A percentile compares a stretch with the other conserved stretches of the same genome.
phyloP scores from a whole-genome alignment of 1,140 invertebrate genomes.

The Geopemphigus sp. region DNA sequence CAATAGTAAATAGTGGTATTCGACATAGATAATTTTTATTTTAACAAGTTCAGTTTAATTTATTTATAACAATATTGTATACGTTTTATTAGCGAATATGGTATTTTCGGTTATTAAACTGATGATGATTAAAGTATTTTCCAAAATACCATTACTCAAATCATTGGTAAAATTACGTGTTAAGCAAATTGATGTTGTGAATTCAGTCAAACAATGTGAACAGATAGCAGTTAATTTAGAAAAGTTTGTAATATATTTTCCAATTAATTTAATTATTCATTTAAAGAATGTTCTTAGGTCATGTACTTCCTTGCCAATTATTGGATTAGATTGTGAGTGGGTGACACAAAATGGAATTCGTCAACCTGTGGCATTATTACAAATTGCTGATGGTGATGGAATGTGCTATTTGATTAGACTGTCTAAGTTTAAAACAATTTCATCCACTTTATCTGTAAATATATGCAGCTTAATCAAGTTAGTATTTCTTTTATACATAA shows the following conservation, averaged over 20 bases:
- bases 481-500: neutral
- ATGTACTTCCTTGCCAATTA: constrained; percentile 27
- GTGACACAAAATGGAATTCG: constrained; percentile 59
- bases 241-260: constrained; percentile 3
- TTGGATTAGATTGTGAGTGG: constrained; percentile 75
- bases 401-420: constrained; percentile 65
- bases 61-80: too few relatives aligned
- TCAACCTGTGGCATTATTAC: constrained; percentile 63
- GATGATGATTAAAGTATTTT: constrained; percentile 29
- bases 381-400: constrained; percentile 64
- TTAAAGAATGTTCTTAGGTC: constrained; percentile 16
- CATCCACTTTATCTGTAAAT: constrained; percentile 59
- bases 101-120: constrained; percentile 17
- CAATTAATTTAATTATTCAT: neutral
- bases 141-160: constrained; percentile 20
- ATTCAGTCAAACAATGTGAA: constrained; percentile 24
- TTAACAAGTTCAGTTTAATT: too few relatives aligned
- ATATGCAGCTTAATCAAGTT: constrained; percentile 38
- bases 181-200: constrained; percentile 32
- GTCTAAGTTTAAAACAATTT: constrained; percentile 61
- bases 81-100: neutral
- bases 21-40: too few relatives aligned
- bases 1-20: too few relatives aligned
- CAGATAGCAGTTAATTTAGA: constrained; percentile 13
- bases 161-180: constrained; percentile 13